phyloP scores from a whole-genome alignment of 92 coral and sea anemone species.

The Phenganax subtilis region DNA sequence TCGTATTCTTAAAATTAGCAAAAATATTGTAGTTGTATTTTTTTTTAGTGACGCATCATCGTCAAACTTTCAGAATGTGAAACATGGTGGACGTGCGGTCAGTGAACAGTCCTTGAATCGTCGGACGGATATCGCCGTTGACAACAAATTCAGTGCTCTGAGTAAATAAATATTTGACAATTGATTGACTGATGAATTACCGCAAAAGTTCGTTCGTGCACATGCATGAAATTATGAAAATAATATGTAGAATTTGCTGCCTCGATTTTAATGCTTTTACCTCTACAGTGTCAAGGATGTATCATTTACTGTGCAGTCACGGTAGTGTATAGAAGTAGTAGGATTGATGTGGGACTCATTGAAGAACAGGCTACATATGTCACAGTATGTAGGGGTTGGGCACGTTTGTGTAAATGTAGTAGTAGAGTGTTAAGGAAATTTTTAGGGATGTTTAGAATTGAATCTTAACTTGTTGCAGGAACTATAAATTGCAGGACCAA shows the following conservation, averaged over 20 bases:
- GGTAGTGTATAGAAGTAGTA: too few species aligned
- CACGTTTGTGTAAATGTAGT: too few species aligned
- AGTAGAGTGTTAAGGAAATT: too few species aligned
- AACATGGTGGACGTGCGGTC: conserved; percentile 72
- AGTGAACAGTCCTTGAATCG: conserved; percentile 69
- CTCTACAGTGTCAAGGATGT: not conserved
- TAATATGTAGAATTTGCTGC: not conserved
- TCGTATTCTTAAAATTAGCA: not conserved
- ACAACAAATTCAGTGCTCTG: conserved; percentile 87
- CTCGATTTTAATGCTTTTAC: not conserved
- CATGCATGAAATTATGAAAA: not conserved
- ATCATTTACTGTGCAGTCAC: not conserved
- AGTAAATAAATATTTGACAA: conserved; percentile 35
- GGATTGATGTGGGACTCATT: too few species aligned
- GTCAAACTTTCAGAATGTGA: conserved; percentile 76
- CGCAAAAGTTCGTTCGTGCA: not conserved
- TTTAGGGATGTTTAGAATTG: too few species aligned
- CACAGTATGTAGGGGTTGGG: too few species aligned
- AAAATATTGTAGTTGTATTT: not conserved
- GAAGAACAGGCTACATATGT: too few species aligned
- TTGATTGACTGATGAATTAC: not conserved
- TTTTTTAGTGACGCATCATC: conserved; percentile 63
- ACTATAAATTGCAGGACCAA: too few species aligned
- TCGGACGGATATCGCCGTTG: conserved; percentile 74
- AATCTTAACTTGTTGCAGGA: too few species aligned